Conservation (phyloP, 1,140 invertebrate species). For the Caenorhabditis brenneri region DNA sequence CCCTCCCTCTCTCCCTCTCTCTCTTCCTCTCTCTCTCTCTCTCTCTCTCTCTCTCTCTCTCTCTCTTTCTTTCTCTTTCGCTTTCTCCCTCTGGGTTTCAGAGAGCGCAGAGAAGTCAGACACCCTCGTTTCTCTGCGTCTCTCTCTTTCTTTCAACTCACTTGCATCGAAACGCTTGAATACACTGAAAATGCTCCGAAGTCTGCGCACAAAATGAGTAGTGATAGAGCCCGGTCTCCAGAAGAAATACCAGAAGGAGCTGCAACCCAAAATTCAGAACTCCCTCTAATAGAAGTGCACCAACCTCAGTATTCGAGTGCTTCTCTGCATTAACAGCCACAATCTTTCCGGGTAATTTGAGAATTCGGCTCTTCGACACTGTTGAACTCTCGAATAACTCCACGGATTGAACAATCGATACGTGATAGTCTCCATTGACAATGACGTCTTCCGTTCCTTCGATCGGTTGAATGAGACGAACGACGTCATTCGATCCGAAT, state of each 20-base stretch:
- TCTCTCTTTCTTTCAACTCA: neutral
- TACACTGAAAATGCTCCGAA: slow-evolving; percentile 4
- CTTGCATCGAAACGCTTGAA: slow-evolving; percentile 50
- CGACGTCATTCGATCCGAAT: slow-evolving; percentile 40
- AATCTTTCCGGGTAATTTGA: slow-evolving; percentile 39
- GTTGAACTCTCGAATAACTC: slow-evolving; percentile 36
- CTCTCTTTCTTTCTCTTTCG: no score
- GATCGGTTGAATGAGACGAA: slow-evolving; percentile 20
- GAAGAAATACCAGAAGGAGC: slow-evolving; percentile 49
- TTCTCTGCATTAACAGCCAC: slow-evolving; percentile 43
- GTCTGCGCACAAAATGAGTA: slow-evolving; percentile 29
- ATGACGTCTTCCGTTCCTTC: slow-evolving; percentile 44
- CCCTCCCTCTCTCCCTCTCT: no score
- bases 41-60: no score
- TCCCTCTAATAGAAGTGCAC: neutral
- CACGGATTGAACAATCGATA: slow-evolving; percentile 20
- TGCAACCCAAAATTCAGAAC: neutral
- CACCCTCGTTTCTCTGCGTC: neutral
- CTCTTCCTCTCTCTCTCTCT: no score
- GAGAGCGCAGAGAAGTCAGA: no score
- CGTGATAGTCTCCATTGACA: slow-evolving; percentile 40
- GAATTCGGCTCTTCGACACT: slow-evolving; percentile 28
- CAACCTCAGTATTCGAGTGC: slow-evolving; percentile 45
- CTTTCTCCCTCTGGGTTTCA: no score
- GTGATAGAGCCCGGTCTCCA: slow-evolving; percentile 42